Evolutionary conservation across 1,140 invertebrate genomes (phyloP), one percentile per base, ranked within the genome.

Genomic region (Aphaenogaster ashmeadi): DNA sequence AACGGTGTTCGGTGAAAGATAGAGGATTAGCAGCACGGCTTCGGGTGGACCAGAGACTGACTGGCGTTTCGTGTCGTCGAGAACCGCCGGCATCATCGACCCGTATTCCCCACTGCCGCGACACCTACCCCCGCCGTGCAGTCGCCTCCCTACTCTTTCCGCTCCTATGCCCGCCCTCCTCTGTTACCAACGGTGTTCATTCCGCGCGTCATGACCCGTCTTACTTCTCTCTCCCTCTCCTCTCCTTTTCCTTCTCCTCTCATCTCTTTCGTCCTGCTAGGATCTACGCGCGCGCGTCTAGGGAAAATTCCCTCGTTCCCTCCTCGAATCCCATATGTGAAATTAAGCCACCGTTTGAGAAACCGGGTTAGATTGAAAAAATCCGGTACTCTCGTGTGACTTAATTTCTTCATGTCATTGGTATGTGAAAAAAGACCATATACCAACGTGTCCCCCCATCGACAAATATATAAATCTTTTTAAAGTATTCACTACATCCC

Each of bases 11-110:
- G 92, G 91, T 95, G 93, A 94, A 90, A 93, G 78, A 81, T 91
- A 93, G 93, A 93, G 90, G 92, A 90, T 94, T 91, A 93, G 91
- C 92, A 90, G 90, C 93, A 91, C 94, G 94, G 89, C 94, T 94
- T 94, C 93, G 93, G 91, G 92, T 92, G 93, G 92, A 94, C 94
- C 94, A 95, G 93, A 94, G 94, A 95, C 94, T 93, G 93, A 95
- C 95, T 94, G 92, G 90, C 92, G 92, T 93, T 94, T 94, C 90
- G 79, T 90, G 92, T 91, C 92, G 91, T 89, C 92, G 92, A 91
- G 93, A 91, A 94, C 92, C 94, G 92, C 94, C 94, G 94, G 94
- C 95, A 95, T 94, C 94, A 95, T 95, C 95, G 95, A 95, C 93
- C 95, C 93, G 93, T 93, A 86, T 89, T 84, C 89, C 87, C 90